A percentile compares a stretch with the other conserved stretches of the same genome.
Evolutionary conservation across 2,888 invertebrate species (phyloP).

Genomic region (Mycogona germanica): DNA sequence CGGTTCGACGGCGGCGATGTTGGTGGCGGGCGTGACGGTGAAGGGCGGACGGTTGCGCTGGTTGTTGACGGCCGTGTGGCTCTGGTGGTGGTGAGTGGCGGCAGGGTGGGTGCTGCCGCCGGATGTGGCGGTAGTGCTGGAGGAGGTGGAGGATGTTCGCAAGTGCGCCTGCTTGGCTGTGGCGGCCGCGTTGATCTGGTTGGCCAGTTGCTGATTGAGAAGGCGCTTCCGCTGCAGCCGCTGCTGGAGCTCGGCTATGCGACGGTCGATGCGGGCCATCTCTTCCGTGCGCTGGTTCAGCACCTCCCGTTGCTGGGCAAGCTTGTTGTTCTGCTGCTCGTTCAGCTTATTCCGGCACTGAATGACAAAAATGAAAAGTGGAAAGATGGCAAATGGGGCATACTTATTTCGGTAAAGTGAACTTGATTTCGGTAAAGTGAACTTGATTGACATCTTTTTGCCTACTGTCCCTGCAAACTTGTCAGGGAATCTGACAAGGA

Average conservation of each 20-base stretch:
- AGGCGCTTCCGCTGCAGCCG: conserved; percentile 77
- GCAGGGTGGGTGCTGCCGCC: neutral
- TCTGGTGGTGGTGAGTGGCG: too few species aligned
- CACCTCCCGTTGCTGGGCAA: conserved; percentile 78
- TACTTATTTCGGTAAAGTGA: neutral
- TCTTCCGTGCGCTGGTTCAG: conserved; percentile 81
- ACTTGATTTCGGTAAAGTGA: neutral
- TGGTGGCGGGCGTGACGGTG: conserved; percentile 23
- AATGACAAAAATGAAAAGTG: conserved; percentile 28
- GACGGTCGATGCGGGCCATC: conserved; percentile 78
- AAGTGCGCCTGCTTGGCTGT: conserved; percentile 25
- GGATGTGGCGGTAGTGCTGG: neutral
- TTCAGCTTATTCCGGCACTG: conserved; percentile 94
- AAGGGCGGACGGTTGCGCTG: conserved; percentile 9
- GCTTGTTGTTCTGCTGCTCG: conserved; percentile 82
- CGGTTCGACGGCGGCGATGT: conserved; percentile 37
- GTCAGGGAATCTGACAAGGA: too few species aligned
- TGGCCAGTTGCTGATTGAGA: conserved; percentile 60
- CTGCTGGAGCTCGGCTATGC: conserved; percentile 87
- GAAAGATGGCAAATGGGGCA: too few species aligned
- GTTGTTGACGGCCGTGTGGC: conserved; percentile 4
- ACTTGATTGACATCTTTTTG: neutral
- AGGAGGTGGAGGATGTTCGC: conserved; percentile 17
- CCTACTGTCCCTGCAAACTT: too few species aligned
- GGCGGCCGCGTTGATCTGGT: conserved; percentile 34